These are phyloP conservation scores for Lampropteryx suffumata DNA, from an alignment of 2,888 invertebrate genomes.

Conservation along the genomic window DNA sequence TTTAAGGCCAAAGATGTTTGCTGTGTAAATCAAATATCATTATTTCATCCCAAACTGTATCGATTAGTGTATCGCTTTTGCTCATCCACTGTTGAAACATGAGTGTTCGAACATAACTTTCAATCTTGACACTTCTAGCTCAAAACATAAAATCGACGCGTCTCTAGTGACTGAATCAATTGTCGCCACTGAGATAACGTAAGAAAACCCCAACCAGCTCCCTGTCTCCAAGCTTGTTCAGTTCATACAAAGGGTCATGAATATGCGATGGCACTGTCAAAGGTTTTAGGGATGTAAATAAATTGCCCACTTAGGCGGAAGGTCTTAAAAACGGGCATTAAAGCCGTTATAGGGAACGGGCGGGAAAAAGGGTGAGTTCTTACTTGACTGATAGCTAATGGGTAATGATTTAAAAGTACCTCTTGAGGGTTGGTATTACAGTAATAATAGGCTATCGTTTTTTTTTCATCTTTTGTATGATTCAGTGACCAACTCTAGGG, in stretches of 20 bases:
- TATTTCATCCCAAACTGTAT: too few relatives aligned
- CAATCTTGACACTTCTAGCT: too few relatives aligned
- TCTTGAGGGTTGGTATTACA: too few relatives aligned
- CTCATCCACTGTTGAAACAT: too few relatives aligned
- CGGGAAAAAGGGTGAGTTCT: conserved; percentile 10
- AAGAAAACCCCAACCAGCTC: conserved; percentile 16
- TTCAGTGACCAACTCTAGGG: too few relatives aligned
- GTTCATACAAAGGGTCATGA: conserved; percentile 64
- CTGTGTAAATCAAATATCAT: too few relatives aligned
- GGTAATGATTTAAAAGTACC: not conserved
- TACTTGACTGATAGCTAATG: not conserved
- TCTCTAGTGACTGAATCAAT: not conserved
- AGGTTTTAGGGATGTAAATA: conserved; percentile 57
- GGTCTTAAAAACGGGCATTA: conserved; percentile 35
- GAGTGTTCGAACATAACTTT: too few relatives aligned
- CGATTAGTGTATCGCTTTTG: too few relatives aligned
- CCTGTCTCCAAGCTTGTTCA: conserved; percentile 45
- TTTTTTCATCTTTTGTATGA: too few relatives aligned
- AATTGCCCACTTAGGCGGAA: conserved; percentile 52
- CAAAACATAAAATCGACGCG: too few relatives aligned
- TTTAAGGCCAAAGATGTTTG: too few relatives aligned
- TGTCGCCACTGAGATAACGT: not conserved
- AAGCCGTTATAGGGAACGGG: conserved; percentile 22
- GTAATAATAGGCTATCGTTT: too few relatives aligned
- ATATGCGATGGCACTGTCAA: conserved; percentile 66